Evolutionary conservation across 37 sponge, comb jelly and placozoan species (phyloP).

Genomic region (Chondrilla cf. caribensis): DNA sequence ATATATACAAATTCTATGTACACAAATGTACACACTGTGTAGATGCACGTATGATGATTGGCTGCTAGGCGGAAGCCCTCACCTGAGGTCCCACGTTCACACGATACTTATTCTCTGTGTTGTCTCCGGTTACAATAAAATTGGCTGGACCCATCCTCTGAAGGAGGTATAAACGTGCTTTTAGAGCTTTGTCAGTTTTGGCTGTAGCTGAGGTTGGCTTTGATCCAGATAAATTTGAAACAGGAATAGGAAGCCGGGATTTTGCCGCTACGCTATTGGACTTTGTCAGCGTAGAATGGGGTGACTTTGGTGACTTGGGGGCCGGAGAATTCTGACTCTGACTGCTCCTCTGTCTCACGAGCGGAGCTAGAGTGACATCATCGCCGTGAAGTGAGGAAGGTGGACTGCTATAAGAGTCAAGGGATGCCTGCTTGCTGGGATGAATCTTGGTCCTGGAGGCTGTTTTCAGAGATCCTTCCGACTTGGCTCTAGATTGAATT

Average conservation of each 20-base stretch:
- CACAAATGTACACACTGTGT: too few relatives aligned
- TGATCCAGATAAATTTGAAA: background rate
- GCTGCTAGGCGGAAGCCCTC: too few relatives aligned
- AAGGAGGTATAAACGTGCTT: slow-evolving; percentile 65
- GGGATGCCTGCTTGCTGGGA: background rate
- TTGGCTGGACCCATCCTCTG: slow-evolving; percentile 54
- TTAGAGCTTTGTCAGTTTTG: slow-evolving; percentile 46
- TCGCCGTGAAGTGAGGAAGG: background rate
- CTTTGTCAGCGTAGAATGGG: background rate
- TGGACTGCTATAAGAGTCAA: background rate
- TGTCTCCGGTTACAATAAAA: slow-evolving; percentile 64
- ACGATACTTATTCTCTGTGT: slow-evolving; percentile 52
- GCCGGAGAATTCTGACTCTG: too few relatives aligned
- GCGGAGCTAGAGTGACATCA: background rate
- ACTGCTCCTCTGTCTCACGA: too few relatives aligned
- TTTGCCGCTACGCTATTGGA: too few relatives aligned
- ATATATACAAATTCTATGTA: too few relatives aligned
- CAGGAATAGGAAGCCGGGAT: background rate
- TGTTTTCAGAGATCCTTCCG: background rate
- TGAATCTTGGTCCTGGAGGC: background rate
- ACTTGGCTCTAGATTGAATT: too few relatives aligned
- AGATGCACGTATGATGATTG: too few relatives aligned
- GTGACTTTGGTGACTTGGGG: too few relatives aligned
- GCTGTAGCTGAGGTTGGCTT: too few relatives aligned
- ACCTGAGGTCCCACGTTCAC: slow-evolving; percentile 75